phyloP scores from a whole-genome alignment of 2,888 invertebrate species.

The Nasonovia ribisnigri region DNA sequence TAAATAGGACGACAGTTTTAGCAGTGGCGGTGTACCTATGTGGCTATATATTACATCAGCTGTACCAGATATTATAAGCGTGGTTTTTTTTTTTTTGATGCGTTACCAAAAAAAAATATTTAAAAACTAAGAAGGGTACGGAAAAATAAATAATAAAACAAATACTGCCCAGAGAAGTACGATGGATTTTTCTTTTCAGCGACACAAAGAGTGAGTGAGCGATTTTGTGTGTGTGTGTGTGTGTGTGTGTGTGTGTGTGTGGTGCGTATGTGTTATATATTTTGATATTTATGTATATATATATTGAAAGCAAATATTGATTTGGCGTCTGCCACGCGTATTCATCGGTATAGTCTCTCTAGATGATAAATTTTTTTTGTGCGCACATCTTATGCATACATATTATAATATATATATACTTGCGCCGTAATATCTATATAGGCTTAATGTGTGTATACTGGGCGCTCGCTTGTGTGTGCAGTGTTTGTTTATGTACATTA shows the following conservation, averaged over 20 bases:
- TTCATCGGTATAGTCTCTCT: not conserved
- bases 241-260: not conserved
- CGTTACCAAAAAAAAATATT: not conserved
- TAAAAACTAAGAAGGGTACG: not conserved
- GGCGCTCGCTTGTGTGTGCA: not conserved
- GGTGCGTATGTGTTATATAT: too few relatives aligned
- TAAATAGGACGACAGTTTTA: not conserved
- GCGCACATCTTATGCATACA: not conserved
- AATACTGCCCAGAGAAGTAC: not conserved
- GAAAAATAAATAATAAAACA: not conserved
- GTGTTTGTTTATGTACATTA: not conserved
- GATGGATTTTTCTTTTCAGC: not conserved
- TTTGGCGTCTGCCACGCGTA: slow-evolving; percentile 16
- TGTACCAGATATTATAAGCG: not conserved
- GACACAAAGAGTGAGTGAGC: not conserved
- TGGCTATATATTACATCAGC: not conserved
- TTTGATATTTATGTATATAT: too few relatives aligned
- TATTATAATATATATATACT: not conserved
- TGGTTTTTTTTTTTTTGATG: not conserved
- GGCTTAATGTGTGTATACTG: not conserved
- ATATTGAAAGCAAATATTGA: slow-evolving; percentile 28
- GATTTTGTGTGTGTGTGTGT: not conserved
- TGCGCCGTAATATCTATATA: not conserved
- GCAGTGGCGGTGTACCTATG: not conserved
- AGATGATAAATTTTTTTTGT: slow-evolving; percentile 14